Conservation (phyloP, 2,888 invertebrate genomes). For the Diplolepis rosae region DNA sequence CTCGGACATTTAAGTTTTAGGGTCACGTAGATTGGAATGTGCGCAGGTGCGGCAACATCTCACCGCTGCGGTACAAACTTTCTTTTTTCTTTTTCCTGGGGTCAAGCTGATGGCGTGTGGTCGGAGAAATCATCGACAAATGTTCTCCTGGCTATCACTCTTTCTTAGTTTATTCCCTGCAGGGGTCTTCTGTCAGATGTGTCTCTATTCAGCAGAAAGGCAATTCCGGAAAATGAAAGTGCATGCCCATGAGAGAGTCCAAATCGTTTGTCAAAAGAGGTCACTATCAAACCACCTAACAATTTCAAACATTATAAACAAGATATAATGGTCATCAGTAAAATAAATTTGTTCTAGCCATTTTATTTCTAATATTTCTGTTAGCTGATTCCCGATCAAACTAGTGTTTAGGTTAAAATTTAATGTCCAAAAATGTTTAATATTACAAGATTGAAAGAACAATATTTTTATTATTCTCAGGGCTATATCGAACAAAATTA, state of each 20-base stretch:
- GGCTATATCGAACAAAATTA: too few relatives aligned
- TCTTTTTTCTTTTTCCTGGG: conserved; percentile 62
- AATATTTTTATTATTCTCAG: too few relatives aligned
- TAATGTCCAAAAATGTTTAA: too few relatives aligned
- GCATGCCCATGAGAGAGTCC: conserved; percentile 10
- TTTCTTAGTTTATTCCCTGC: conserved; percentile 3
- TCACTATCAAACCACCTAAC: not conserved
- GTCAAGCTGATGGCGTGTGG: conserved; percentile 43
- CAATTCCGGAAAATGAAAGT: conserved; percentile 28
- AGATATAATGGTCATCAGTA: not conserved
- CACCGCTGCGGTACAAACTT: conserved; percentile 58
- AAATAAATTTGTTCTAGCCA: too few relatives aligned
- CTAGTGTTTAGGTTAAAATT: too few relatives aligned
- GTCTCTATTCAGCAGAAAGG: conserved; percentile 23
- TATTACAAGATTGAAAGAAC: too few relatives aligned
- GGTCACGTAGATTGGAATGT: conserved; percentile 69
- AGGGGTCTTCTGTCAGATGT: conserved; percentile 21
- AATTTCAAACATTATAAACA: not conserved
- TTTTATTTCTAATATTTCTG: not conserved
- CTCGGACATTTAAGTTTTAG: conserved; percentile 60
- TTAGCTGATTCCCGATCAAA: too few relatives aligned
- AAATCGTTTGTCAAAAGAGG: conserved; percentile 11
- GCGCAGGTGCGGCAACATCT: conserved; percentile 67
- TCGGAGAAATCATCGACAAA: conserved; percentile 47
- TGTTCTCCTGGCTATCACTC: conserved; percentile 26